Percentiles rank a stretch among this genome's conserved stretches.
Evolutionary conservation across 1,140 invertebrate species (phyloP).

Genomic region (Drosophila serrata): DNA sequence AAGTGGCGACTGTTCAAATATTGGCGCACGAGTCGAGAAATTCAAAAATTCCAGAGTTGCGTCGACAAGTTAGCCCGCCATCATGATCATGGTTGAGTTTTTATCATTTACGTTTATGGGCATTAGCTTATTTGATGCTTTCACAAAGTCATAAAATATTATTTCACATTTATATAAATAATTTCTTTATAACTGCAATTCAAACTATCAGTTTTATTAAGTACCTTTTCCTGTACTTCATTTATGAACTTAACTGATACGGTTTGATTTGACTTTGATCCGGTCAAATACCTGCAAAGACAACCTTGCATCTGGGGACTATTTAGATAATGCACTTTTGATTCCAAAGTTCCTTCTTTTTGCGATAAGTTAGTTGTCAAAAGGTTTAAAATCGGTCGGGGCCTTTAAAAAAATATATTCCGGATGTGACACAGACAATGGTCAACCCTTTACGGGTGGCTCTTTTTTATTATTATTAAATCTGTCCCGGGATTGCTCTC

Average conservation of each 20-base stretch:
- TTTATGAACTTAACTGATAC: neutral
- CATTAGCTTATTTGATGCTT: constrained; percentile 24
- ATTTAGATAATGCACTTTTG: neutral
- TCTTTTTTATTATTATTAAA: constrained; percentile 9
- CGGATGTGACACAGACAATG: constrained; percentile 27
- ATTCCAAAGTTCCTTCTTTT: neutral
- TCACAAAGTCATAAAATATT: neutral
- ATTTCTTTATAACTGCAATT: neutral
- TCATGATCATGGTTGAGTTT: constrained; percentile 9
- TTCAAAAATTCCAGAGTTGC: constrained; percentile 27
- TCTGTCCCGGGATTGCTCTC: constrained; percentile 5
- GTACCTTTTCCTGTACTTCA: neutral
- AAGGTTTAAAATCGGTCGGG: neutral
- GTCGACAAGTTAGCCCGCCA: constrained; percentile 5
- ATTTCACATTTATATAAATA: neutral
- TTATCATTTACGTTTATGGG: constrained; percentile 38
- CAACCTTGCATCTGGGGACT: neutral
- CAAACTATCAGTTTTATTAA: neutral
- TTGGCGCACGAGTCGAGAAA: constrained; percentile 50
- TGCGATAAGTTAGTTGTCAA: neutral
- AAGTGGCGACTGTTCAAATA: constrained; percentile 54
- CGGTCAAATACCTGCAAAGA: neutral
- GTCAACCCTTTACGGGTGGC: constrained; percentile 50
- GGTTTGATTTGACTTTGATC: neutral
- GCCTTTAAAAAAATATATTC: neutral